phyloP scores from a whole-genome alignment of 2,888 invertebrate species.

The Brenthis daphne region DNA sequence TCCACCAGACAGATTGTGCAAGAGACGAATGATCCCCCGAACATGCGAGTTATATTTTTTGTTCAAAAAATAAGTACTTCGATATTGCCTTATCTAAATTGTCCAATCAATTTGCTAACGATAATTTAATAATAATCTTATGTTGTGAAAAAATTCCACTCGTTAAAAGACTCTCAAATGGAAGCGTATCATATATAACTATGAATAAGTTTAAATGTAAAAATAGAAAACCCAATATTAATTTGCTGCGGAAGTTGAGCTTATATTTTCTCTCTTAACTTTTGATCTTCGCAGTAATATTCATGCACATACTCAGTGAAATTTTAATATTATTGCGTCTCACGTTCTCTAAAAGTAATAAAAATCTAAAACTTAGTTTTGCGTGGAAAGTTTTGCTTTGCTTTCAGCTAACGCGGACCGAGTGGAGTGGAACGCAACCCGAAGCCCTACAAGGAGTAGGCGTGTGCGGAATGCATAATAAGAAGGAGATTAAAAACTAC shows the following conservation, averaged over 20 bases:
- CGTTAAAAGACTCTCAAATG: background rate
- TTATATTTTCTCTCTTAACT: constrained; percentile 22
- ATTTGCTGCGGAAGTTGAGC: constrained; percentile 11
- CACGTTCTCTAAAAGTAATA: constrained; percentile 79
- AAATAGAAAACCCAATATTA: constrained; percentile 16
- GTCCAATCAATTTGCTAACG: background rate
- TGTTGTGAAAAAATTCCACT: background rate
- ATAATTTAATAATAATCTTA: constrained; percentile 6
- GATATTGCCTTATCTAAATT: background rate
- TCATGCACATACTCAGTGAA: constrained; percentile 53
- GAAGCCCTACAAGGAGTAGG: constrained; percentile 77
- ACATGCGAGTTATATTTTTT: constrained; percentile 8
- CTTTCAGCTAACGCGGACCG: constrained; percentile 65
- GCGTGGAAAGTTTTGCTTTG: constrained; percentile 73
- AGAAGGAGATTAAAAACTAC: constrained; percentile 79
- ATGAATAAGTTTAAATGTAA: background rate
- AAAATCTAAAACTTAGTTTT: constrained; percentile 77
- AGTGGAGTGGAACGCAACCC: constrained; percentile 67
- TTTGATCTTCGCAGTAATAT: constrained; percentile 36
- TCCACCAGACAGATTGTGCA: constrained; percentile 68
- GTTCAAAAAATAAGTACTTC: background rate
- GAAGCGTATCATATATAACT: background rate
- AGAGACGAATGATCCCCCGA: constrained; percentile 70
- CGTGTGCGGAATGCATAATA: constrained; percentile 80
- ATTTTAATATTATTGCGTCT: constrained; percentile 75